Percentiles rank a stretch among this genome's conserved stretches.
These are phyloP conservation scores for Epinephelus malabaricus DNA, from an alignment of 2,797 vertebrate genomes.

Conservation along the genomic window DNA sequence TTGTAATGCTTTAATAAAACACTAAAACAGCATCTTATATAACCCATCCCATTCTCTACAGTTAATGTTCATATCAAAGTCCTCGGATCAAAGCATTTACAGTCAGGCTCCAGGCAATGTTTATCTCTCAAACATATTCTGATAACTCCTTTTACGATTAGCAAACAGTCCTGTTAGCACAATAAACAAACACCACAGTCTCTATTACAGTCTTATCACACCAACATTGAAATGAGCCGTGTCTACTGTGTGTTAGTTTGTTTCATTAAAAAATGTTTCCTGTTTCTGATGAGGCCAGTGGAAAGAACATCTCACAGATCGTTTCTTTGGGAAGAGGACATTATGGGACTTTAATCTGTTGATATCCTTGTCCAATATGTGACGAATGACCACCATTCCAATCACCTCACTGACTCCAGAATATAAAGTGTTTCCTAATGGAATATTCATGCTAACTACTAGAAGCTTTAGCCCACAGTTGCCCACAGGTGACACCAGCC, in stretches of 20 bases:
- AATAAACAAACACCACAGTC: constrained; percentile 35
- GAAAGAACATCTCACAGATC: background rate
- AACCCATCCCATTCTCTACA: constrained; percentile 23
- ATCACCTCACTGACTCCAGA: background rate
- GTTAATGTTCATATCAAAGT: constrained; percentile 34
- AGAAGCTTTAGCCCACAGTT: background rate
- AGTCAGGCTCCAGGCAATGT: constrained; percentile 47
- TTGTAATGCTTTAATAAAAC: constrained; percentile 31
- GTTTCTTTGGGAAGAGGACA: background rate
- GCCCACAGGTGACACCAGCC: too few relatives aligned
- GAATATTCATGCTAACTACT: background rate
- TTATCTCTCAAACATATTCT: constrained; percentile 41
- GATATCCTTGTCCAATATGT: background rate
- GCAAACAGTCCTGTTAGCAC: constrained; percentile 27
- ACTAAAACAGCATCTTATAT: constrained; percentile 56
- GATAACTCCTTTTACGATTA: constrained; percentile 32
- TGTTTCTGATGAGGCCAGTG: constrained; percentile 13
- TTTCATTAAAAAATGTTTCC: constrained; percentile 31
- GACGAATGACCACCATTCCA: background rate
- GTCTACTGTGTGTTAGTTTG: constrained; percentile 4
- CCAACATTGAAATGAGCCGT: constrained; percentile 25
- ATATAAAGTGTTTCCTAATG: background rate
- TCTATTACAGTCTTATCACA: constrained; percentile 27
- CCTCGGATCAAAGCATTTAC: constrained; percentile 44
- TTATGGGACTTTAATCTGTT: background rate